Evolutionary conservation across 1,140 invertebrate genomes (phyloP).

Genomic region (Drosophila sturtevanti): DNA sequence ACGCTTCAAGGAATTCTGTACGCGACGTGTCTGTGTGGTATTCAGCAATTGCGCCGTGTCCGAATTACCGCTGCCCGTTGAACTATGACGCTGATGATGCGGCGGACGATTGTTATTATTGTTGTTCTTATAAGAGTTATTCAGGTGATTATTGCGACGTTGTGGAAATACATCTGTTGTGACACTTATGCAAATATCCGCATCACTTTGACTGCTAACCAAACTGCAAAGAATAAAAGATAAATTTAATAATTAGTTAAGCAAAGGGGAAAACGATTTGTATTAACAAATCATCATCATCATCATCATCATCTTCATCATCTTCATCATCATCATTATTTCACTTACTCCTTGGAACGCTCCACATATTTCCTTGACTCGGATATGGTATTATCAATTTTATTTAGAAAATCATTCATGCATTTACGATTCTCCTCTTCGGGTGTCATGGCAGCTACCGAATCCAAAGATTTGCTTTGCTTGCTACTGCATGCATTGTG

Average conservation of each 20-base stretch:
- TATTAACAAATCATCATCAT: background rate
- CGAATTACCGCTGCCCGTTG: conserved; percentile 74
- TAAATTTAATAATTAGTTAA: conserved; percentile 12
- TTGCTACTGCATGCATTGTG: conserved; percentile 64
- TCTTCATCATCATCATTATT: background rate
- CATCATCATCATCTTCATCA: background rate
- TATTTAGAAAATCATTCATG: conserved; percentile 92
- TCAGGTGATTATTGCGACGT: conserved; percentile 67
- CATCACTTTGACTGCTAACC: conserved; percentile 76
- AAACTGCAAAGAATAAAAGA: conserved; percentile 42
- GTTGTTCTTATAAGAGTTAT: conserved; percentile 80
- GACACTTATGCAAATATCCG: conserved; percentile 69
- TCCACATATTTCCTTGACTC: conserved; percentile 93
- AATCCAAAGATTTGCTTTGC: conserved; percentile 83
- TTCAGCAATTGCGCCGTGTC: conserved; percentile 86
- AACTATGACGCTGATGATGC: conserved; percentile 71
- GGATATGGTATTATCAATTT: conserved; percentile 94
- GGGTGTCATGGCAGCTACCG: conserved; percentile 83
- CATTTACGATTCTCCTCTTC: conserved; percentile 87
- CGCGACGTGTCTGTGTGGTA: conserved; percentile 90
- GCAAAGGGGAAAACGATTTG: background rate
- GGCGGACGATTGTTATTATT: conserved; percentile 65
- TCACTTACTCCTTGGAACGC: conserved; percentile 89
- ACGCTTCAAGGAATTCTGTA: conserved; percentile 90
- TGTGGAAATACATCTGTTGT: conserved; percentile 69